Conservation (phyloP, 2,797 vertebrate species). For the Alauda arvensis region DNA sequence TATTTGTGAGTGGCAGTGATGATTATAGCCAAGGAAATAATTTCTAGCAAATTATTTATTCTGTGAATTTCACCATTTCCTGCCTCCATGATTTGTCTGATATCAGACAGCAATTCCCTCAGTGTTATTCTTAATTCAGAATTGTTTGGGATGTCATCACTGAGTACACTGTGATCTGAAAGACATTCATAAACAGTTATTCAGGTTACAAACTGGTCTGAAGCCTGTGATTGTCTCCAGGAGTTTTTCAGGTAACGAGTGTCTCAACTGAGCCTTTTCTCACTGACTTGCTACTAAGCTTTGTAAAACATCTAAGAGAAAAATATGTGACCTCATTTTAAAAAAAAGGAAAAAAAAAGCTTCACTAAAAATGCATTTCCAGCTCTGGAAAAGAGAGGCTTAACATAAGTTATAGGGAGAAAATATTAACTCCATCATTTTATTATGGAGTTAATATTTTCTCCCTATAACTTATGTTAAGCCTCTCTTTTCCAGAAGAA, state of each 20-base stretch:
- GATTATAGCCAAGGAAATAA: neutral
- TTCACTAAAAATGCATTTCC: neutral
- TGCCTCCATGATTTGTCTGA: neutral
- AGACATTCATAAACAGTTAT: neutral
- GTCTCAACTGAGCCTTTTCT: neutral
- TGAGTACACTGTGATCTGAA: neutral
- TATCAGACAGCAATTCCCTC: neutral
- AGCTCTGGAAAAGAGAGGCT: neutral
- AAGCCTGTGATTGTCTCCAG: neutral
- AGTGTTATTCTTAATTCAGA: neutral
- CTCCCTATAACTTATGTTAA: too few relatives aligned
- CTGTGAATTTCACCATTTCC: neutral
- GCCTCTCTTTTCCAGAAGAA: too few relatives aligned
- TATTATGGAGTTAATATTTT: too few relatives aligned
- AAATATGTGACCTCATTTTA: neutral
- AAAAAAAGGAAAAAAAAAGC: neutral
- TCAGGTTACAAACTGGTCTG: neutral
- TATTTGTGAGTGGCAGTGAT: neutral
- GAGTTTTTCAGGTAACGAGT: neutral
- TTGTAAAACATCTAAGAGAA: neutral
- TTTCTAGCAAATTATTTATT: neutral
- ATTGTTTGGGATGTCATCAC: neutral
- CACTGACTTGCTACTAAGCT: neutral
- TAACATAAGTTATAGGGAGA: neutral
- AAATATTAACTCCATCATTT: too few relatives aligned